Base-by-base conservation (phyloP, 2,797 vertebrate species). In the Gallinago solitaria region DNA sequence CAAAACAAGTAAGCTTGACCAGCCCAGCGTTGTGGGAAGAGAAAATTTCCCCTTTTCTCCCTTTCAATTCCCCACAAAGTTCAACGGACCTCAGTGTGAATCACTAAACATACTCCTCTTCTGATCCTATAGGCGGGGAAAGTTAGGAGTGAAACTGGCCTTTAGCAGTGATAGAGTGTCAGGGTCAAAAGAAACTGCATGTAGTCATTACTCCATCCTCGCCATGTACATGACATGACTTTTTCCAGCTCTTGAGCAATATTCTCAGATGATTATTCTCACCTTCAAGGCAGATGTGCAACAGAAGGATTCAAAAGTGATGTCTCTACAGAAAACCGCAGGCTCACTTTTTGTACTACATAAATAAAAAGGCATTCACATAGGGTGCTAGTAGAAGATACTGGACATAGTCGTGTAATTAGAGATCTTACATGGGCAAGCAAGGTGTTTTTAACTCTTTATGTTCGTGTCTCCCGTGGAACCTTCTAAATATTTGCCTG, bases 81-180 rank as follows among this genome's bases (percentile, higher is more conserved):
- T 10, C 17, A 54, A 37, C 9, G 33, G 14, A 61, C 19, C 25
- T 56, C n/a, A 63, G 25, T 0, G 0, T 1, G 18, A 67, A 15
- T 64, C 41, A 25, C 25, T 12, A 81, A 51, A 54, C 4, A 3
- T 3, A 3, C 2, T 57, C n/a, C 17, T 85, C 25, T 74, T 35
- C 24, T 61, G 33, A 39, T 24, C 10, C 9, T 37, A 32, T 3
- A 47, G 23, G 23, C 48, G 21, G 9, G 56, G 33, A 45, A 84
- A 81, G 5, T 0, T 6, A 61, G 35, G 43, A 68, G 20, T 32
- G 33, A 77, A 59, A 41, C 43, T 48, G 51, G 32, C 30, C 32
- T 43, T 64, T 28, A 69, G 50, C 15, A 82, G 27, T 7, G 6
- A 27, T 11, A 9, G 39, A 59, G 20, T 4, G 6, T 23, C 37